A percentile compares a stretch with the other conserved stretches of the same genome.
phyloP scores from a whole-genome alignment of 2,113 vertebrate species.

The Lophura nycthemera region DNA sequence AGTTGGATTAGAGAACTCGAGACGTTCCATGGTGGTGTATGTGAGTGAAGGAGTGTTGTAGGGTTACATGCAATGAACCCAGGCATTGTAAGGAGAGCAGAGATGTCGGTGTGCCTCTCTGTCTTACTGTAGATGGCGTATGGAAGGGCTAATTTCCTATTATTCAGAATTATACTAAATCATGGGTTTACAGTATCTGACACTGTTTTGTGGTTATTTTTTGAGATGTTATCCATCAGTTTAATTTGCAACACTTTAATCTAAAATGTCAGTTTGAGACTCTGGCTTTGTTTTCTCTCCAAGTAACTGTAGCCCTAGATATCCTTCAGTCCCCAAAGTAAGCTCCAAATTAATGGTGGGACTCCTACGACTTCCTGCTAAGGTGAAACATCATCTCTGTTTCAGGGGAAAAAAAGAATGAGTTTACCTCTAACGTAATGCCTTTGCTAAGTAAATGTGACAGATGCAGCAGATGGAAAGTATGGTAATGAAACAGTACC shows the following conservation, averaged over 20 bases:
- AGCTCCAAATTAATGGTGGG: neutral
- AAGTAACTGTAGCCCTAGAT: neutral
- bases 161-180: neutral
- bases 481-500: neutral
- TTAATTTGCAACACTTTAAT: neutral
- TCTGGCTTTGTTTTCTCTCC: neutral
- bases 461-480: neutral
- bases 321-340: neutral
- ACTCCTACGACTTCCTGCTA: neutral
- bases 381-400: neutral
- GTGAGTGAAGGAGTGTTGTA: neutral
- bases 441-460: neutral
- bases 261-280: neutral
- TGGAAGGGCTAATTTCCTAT: neutral
- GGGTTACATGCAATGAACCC: neutral
- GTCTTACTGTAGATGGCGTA: neutral
- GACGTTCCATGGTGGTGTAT: neutral
- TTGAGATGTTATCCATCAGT: neutral
- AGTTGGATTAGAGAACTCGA: constrained; percentile 50
- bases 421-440: neutral
- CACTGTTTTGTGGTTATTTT: neutral
- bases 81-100: neutral
- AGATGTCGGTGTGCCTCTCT: neutral
- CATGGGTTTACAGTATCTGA: neutral
- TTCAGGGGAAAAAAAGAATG: neutral